These are phyloP conservation scores for Dryobates pubescens DNA, from an alignment of 2,797 vertebrate genomes.

Conservation along the genomic window DNA sequence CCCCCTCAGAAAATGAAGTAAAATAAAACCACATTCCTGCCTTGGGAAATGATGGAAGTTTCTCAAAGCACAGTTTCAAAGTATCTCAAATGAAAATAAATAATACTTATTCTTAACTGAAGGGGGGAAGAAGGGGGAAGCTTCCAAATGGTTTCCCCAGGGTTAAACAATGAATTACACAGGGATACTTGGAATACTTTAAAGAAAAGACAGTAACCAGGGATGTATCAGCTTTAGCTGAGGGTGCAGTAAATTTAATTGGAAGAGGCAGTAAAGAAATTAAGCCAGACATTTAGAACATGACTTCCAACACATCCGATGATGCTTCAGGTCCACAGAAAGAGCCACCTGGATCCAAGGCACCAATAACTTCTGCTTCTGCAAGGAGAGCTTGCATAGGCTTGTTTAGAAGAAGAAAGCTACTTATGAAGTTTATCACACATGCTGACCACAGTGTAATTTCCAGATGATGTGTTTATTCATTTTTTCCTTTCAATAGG, in stretches of 20 bases:
- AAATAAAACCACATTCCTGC: slow-evolving; percentile 21
- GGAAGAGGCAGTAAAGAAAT: neutral
- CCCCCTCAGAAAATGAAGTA: neutral
- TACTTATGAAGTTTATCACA: neutral
- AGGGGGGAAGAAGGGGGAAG: neutral
- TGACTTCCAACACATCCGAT: neutral
- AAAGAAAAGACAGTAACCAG: neutral
- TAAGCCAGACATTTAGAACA: neutral
- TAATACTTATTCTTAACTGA: neutral
- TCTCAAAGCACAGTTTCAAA: slow-evolving; percentile 36
- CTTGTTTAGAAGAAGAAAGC: neutral
- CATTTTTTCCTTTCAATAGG: neutral
- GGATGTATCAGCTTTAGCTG: neutral
- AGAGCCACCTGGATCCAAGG: neutral
- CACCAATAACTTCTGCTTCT: neutral
- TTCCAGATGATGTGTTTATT: neutral
- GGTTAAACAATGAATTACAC: neutral
- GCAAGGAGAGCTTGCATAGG: neutral
- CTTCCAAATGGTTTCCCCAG: neutral
- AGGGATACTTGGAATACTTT: neutral
- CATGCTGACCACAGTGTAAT: neutral
- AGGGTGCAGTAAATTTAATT: neutral
- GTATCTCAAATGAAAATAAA: slow-evolving; percentile 12
- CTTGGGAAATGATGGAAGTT: slow-evolving; percentile 10
- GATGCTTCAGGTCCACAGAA: neutral